Base-by-base conservation (phyloP, 1,140 invertebrate species). In the Armadillidium nasatum region DNA sequence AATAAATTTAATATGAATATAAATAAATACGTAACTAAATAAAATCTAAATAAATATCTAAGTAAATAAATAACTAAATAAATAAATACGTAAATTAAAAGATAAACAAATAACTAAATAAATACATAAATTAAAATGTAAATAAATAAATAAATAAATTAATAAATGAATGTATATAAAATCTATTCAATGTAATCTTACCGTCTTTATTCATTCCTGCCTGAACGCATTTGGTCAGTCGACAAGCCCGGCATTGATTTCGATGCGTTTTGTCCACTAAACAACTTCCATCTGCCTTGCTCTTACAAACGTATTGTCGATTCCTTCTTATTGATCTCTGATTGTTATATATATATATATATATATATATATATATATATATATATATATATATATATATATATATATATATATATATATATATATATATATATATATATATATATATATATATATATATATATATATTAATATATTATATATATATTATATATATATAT, bases 251-350 rank as follows among this genome's bases (percentile, higher is more conserved):
- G 82, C 89, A 90, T 83, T 87, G 88, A 82, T 89, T 89, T 44
- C 90, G 82, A 82, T 90, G 89, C 0, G 94, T 96, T 85, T 99
- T 99, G 85, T 99, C 96, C 2, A 99, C 94, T 15, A 94, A 87
- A 83, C 97, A 99, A 7, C 87, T 85, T 0, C 92, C 92, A 80
- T 93, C 91, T 15, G 89, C 90, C 78, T 95, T 92, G 0, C 94
- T 93, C 84, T 99, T 98, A 86, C 97, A 99, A 2, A 94, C 89
- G 84, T 99, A 99, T 81, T 95, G 92, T 0, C 96, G 89, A 82
- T 95, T 94, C 11, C 95, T 88, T n/a, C 97, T 87, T 44, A 99
- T 98, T 7, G 96, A 98, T 71, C 97, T 87, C 88, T 99, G 83
- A 23, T 23, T 21, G 44, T 45, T 23, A 71, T n/a, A 13, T 43